These are phyloP conservation scores for Zosterops hypoxanthus DNA, from an alignment of 2,113 vertebrate genomes.

Conservation along the genomic window DNA sequence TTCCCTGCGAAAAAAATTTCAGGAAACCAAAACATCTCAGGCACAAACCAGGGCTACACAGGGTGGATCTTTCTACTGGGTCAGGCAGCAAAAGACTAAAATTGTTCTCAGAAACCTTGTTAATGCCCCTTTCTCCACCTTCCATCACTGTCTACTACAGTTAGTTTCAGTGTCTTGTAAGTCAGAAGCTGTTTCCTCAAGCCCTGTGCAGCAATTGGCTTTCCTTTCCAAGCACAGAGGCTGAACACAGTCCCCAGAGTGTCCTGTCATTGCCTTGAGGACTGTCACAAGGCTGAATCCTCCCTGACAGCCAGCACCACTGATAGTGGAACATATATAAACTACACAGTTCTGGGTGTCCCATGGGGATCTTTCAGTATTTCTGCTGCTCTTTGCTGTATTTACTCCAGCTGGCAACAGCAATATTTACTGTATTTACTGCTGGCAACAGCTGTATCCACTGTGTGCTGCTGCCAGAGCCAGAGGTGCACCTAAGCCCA, in stretches of 20 bases:
- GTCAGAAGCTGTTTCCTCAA: not conserved
- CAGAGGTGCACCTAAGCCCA: not conserved
- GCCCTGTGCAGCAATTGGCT: not conserved
- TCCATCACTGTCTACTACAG: not conserved
- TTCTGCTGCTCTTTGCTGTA: not conserved
- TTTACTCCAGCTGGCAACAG: not conserved
- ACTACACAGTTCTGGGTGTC: not conserved
- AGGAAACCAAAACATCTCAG: no score
- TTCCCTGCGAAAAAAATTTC: no score
- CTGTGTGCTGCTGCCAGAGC: not conserved
- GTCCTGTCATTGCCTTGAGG: not conserved
- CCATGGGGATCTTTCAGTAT: fast-evolving
- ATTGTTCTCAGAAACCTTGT: not conserved
- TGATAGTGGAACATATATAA: fast-evolving
- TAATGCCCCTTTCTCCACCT: not conserved
- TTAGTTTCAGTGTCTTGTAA: not conserved
- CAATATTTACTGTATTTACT: not conserved
- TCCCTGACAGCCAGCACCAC: not conserved
- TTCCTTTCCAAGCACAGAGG: not conserved
- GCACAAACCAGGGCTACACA: not conserved
- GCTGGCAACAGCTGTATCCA: not conserved
- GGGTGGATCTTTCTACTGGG: not conserved
- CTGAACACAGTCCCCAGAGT: not conserved
- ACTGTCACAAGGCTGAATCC: not conserved
- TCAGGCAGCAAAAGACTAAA: not conserved